These are phyloP conservation scores for Poecile atricapillus DNA, from an alignment of 2,113 vertebrate genomes.

Conservation along the genomic window DNA sequence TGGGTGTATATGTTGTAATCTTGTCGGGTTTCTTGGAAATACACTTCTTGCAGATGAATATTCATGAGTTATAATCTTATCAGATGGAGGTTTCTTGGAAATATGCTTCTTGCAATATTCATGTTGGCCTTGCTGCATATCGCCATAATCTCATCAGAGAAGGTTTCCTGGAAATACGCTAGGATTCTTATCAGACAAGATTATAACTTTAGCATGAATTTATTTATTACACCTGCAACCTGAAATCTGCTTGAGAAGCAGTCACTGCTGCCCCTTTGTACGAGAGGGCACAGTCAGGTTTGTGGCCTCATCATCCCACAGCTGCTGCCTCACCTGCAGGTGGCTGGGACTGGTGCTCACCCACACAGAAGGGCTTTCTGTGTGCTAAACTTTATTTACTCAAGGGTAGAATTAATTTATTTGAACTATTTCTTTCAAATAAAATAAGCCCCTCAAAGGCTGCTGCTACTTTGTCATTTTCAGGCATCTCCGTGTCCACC, in stretches of 20 bases:
- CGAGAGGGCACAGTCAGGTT: accelerated
- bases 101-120: too few relatives aligned
- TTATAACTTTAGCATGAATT: too few relatives aligned
- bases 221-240: too few relatives aligned
- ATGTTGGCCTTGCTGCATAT: too few relatives aligned
- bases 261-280: accelerated
- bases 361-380: neutral
- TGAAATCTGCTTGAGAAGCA: accelerated
- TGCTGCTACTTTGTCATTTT: neutral
- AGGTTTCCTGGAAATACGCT: too few relatives aligned
- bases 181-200: too few relatives aligned
- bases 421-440: neutral
- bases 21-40: too few relatives aligned
- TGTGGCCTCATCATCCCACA: accelerated
- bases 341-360: neutral
- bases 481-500: neutral
- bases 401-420: neutral
- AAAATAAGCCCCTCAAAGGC: neutral
- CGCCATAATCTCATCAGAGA: too few relatives aligned
- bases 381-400: neutral
- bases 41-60: too few relatives aligned
- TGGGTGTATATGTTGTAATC: too few relatives aligned
- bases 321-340: neutral
- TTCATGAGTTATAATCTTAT: too few relatives aligned
- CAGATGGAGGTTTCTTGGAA: too few relatives aligned